phyloP scores from a whole-genome alignment of 1,140 invertebrate species.

The Macrocentrus cingulum region DNA sequence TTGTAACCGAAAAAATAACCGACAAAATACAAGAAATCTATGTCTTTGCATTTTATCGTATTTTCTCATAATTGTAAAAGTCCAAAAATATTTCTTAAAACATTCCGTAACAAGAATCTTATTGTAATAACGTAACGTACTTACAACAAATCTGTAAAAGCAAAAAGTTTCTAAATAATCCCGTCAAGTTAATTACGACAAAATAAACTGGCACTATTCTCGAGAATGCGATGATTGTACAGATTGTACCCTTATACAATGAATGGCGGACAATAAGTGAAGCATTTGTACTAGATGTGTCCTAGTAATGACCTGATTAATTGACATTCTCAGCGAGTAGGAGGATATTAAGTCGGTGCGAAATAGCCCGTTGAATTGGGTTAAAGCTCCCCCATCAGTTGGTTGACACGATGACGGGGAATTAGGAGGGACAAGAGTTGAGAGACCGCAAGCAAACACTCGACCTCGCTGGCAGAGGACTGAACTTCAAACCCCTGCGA shows the following conservation, averaged over 20 bases:
- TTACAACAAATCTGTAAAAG: no score
- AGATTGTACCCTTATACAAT: no score
- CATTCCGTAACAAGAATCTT: no score
- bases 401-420: slow-evolving; percentile 5
- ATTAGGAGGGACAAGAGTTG: slow-evolving; percentile 1
- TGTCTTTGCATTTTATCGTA: neutral
- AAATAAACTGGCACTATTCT: no score
- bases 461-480: slow-evolving; percentile 37
- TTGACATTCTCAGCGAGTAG: neutral
- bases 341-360: slow-evolving; percentile 16
- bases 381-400: slow-evolving; percentile 38
- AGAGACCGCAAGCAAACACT: slow-evolving; percentile 16
- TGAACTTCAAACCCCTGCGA: slow-evolving; percentile 56
- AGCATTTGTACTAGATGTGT: no score
- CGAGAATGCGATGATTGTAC: no score
- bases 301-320: slow-evolving; percentile 45
- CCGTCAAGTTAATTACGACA: slow-evolving; percentile 34
- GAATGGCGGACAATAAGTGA: no score
- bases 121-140: no score
- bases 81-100: no score
- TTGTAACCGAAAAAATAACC: no score
- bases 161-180: no score
- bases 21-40: neutral
- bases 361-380: slow-evolving; percentile 43
- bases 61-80: neutral